phyloP scores from a whole-genome alignment of 2,797 vertebrate genomes.

The Linurgus olivaceus region DNA sequence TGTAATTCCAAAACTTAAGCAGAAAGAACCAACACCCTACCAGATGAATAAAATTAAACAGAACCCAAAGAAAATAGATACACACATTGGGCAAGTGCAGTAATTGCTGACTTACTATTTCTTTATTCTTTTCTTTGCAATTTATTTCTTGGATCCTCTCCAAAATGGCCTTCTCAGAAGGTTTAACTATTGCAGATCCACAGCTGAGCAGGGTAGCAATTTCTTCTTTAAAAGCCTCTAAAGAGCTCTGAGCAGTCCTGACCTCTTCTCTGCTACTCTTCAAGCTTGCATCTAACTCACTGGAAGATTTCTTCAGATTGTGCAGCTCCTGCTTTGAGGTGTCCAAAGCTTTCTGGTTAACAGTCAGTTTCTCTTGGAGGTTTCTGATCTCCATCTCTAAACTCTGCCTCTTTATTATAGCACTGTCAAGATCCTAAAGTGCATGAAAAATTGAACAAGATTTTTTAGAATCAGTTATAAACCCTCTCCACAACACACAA shows the following conservation, averaged over 20 bases:
- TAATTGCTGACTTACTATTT: slow-evolving; percentile 61
- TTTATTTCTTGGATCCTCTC: slow-evolving; percentile 74
- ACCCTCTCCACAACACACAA: background rate
- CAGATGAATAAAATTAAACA: background rate
- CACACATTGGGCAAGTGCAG: background rate
- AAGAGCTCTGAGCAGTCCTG: slow-evolving; percentile 53
- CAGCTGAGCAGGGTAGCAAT: slow-evolving; percentile 70
- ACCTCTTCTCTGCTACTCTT: slow-evolving; percentile 73
- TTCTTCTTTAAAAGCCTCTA: slow-evolving; percentile 76
- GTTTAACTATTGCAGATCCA: background rate
- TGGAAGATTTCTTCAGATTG: slow-evolving; percentile 75
- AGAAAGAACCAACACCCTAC: background rate
- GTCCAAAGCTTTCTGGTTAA: slow-evolving; percentile 76
- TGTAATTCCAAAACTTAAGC: background rate
- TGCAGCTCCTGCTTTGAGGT: slow-evolving; percentile 75
- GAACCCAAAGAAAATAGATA: background rate
- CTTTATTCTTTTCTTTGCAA: slow-evolving; percentile 68
- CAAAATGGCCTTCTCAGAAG: slow-evolving; percentile 77
- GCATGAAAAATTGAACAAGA: background rate
- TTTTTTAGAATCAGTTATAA: background rate
- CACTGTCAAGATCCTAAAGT: slow-evolving; percentile 81
- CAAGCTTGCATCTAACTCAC: slow-evolving; percentile 76
- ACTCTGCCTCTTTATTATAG: slow-evolving; percentile 65
- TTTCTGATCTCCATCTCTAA: slow-evolving; percentile 79
- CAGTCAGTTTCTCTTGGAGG: slow-evolving; percentile 78